phyloP scores from a whole-genome alignment of 1,140 invertebrate genomes.

The Pogonognathellus flavescens region DNA sequence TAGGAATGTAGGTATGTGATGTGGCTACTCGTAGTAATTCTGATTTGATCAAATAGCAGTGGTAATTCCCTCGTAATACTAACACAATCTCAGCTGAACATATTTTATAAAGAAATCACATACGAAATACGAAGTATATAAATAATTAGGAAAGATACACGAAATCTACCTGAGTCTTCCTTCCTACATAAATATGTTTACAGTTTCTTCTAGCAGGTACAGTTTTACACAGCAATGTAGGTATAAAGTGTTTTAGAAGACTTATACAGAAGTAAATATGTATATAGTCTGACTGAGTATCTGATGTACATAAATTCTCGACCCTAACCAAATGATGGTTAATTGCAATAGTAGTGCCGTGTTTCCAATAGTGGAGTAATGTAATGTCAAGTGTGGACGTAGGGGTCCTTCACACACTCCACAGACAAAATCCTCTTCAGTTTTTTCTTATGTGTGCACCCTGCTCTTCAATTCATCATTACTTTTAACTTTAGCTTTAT shows the following conservation, averaged over 20 bases:
- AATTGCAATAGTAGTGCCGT: background rate
- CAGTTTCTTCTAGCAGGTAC: background rate
- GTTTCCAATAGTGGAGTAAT: constrained; percentile 19
- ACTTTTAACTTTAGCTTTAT: background rate
- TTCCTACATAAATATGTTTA: background rate
- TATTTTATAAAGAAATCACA: no score
- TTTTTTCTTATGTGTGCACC: background rate
- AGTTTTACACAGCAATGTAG: background rate
- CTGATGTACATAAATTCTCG: background rate
- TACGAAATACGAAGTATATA: no score
- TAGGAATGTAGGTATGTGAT: background rate
- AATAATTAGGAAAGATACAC: no score
- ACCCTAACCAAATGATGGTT: constrained; percentile 1
- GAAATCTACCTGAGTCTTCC: no score
- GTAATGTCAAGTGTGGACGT: background rate
- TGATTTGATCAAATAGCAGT: no score
- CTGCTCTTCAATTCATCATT: constrained; percentile 10
- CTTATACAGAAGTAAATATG: background rate
- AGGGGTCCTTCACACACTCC: constrained; percentile 12
- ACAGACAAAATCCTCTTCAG: background rate
- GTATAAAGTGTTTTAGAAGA: background rate
- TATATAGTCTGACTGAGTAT: background rate
- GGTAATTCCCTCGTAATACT: no score
- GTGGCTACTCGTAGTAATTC: no score
- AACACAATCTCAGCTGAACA: no score